phyloP scores from a whole-genome alignment of 2,797 vertebrate species.

The Kryptolebias ocellatus region DNA sequence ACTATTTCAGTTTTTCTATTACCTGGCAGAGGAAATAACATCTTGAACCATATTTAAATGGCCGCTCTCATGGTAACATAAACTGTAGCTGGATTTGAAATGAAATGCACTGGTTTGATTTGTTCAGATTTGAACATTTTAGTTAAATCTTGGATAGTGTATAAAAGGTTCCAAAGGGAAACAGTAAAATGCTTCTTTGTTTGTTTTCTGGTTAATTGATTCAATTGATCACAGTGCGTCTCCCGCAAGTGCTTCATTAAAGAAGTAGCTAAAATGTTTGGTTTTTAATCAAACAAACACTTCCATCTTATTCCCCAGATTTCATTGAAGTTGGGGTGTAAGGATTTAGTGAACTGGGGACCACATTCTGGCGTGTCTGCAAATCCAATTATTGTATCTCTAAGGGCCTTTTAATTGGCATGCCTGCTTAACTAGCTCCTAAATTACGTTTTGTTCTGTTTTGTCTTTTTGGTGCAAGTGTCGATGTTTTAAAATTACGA shows the following conservation, averaged over 20 bases:
- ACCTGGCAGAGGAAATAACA: no score
- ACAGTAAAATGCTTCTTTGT: not conserved
- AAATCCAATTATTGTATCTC: not conserved
- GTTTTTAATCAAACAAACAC: not conserved
- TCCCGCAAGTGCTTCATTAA: not conserved
- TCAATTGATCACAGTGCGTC: not conserved
- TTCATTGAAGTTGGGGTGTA: no score
- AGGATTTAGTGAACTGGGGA: not conserved
- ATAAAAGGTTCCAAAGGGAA: not conserved
- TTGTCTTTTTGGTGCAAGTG: conserved; percentile 4
- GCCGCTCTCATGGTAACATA: no score
- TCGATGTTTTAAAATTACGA: not conserved
- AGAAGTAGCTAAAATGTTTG: not conserved
- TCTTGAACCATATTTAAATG: no score
- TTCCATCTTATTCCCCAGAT: not conserved
- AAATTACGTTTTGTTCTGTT: conserved; percentile 1
- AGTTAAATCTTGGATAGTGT: no score
- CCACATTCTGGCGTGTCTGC: not conserved
- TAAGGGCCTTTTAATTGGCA: conserved; percentile 15
- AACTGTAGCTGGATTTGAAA: no score
- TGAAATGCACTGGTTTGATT: no score
- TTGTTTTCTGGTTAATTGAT: conserved; percentile 2
- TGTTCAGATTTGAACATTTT: no score
- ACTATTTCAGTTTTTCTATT: no score
- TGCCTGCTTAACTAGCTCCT: conserved; percentile 15